Percentiles rank a stretch among this genome's conserved stretches.
Conservation (phyloP, 2,888 invertebrate genomes). For the Melanargia galathea region DNA sequence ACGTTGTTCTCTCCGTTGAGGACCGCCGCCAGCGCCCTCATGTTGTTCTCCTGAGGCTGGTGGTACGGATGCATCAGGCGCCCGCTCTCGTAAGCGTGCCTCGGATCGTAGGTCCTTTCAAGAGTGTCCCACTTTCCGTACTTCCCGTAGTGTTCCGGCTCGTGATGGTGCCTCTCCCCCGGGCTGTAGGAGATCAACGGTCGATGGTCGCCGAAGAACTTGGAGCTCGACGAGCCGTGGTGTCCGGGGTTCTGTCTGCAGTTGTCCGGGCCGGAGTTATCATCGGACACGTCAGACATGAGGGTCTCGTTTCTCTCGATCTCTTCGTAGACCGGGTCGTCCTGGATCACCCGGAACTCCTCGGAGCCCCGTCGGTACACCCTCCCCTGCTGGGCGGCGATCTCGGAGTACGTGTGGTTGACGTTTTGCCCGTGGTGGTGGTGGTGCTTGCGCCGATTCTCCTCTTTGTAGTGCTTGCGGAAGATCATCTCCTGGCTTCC, state of each 20-base stretch:
- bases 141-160: slow-evolving; percentile 74
- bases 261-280: slow-evolving; percentile 84
- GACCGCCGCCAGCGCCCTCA: slow-evolving; percentile 87
- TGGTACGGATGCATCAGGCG: slow-evolving; percentile 79
- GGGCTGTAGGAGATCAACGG: slow-evolving; percentile 91
- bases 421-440: slow-evolving; percentile 80
- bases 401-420: slow-evolving; percentile 91
- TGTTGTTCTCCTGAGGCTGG: slow-evolving; percentile 80
- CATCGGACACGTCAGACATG: slow-evolving; percentile 90
- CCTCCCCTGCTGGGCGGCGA: slow-evolving; percentile 77
- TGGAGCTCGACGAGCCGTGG: slow-evolving; percentile 81
- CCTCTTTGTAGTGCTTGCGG: slow-evolving; percentile 76
- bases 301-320: slow-evolving; percentile 88
- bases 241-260: slow-evolving; percentile 86
- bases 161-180: slow-evolving; percentile 82
- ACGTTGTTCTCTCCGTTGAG: slow-evolving; percentile 92
- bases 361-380: slow-evolving; percentile 80
- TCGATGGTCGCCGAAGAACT: slow-evolving; percentile 90
- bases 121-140: slow-evolving; percentile 79
- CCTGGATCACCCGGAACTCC: slow-evolving; percentile 82
- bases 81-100: slow-evolving; percentile 75
- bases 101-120: slow-evolving; percentile 76
- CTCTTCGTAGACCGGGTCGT: slow-evolving; percentile 92
- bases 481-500: slow-evolving; percentile 76
- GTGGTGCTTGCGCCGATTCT: slow-evolving; percentile 72